Base-by-base conservation (phyloP, 2,797 vertebrate genomes). In the Huso huso region DNA sequence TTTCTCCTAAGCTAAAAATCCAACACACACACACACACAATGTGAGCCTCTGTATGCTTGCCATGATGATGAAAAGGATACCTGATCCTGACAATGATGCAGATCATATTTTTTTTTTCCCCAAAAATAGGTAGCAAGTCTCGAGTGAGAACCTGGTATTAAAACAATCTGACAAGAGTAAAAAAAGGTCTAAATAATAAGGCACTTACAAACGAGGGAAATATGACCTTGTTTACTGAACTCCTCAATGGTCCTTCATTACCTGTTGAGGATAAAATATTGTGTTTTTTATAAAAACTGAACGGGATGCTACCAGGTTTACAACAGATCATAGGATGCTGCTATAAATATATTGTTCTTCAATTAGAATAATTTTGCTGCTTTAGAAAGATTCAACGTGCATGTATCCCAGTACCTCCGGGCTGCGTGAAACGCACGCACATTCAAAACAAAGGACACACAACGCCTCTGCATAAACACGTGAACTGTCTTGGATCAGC, bases 231-330 rank as follows among this genome's bases (percentile, higher is more conserved):
- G 85, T 87, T 86, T 83, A 37, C 23, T 37, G 23, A 86, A 89
- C 85, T 89, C 84, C 83, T 89, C 87, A 89, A 86, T 83, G 86
- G 85, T 89, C 86, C 87, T 88, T 89, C 87, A 89, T 84, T 87
- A 87, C 87, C 86, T 89, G 87, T 89, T 89, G 86, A 89, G 86
- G 85, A 89, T 86, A 89, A 86, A 85, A 89, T 88, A 88, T 87
- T 82, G 79, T 77, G 77, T 82, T 76, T 76, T 69, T 86, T 85
- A 3, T 55, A 10, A 5, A 55, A 55, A 55, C 52, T 55, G 52
- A 55, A 55, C n/a, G 52, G 6, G 69, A 80, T 83, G 81, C 80
- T 79, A 82, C 83, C 80, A 81, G 79, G 68, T 78, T 85, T 78
- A 77, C 77, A 84, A 82, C 78, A 55, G 65, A 66, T 52, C 37